Evolutionary conservation across 2,888 invertebrate genomes (phyloP), one percentile per base, ranked within the genome.

Genomic region (Altica lythri): DNA sequence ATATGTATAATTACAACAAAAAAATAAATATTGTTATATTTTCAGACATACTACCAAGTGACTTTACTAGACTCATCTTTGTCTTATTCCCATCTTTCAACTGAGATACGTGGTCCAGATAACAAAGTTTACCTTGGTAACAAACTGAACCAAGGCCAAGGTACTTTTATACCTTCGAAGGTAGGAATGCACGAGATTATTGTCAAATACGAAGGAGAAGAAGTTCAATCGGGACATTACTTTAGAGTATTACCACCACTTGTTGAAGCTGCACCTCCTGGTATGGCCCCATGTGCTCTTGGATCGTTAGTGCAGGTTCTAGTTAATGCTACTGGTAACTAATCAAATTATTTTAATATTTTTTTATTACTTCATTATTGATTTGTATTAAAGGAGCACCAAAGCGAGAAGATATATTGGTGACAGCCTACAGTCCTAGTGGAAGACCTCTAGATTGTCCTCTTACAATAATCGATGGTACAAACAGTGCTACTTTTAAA

Each of bases 231-330:
- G 2, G 73, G 85, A 32, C 86, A 90, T 72, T 90, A 90, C 77
- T 92, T 96, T 74, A 83, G 93, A 65, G 94, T 93, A 1, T 79
- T 93, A 71, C 95, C 95, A 18, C 87, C 92, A 56, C 78, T 93
- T 63, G 86, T 92, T 54, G 89, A 90, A 71, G 92, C 95, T 27
- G 88, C 89, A 55, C 90, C 91, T 9, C 92, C 94, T 1, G 95
- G 95, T 45, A 92, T 96, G 86, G 93, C 94, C 48, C 96, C 95
- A 2, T 96, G 95, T 78, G 93, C 95, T 14, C 84, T 95, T 40
- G 96, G 95, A 57, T 95, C 94, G 58, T 86, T 95, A 48, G 95
- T 96, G 1, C 96, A 96, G 83, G 95, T 96, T 64, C 83, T 95
- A 76, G 90, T 90, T 67, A 90, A 89, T 78, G 89, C 89, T 61